Base-by-base conservation (phyloP, 1,140 invertebrate species). In the Littorina saxatilis region DNA sequence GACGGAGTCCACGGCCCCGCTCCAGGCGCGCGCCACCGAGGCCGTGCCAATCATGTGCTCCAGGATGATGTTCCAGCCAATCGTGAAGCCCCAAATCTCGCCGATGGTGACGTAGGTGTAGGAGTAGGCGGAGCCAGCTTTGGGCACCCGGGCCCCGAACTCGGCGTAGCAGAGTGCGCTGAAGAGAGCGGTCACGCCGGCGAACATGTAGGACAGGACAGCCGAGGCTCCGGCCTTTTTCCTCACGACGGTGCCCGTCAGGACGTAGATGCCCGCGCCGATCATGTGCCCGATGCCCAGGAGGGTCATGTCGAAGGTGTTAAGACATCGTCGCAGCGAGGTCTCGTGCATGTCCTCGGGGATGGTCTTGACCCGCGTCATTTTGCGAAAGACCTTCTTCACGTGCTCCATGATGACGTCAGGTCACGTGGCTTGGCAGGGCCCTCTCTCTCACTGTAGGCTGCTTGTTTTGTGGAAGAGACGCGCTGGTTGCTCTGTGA, bases 101-200 rank as follows among this genome's bases (percentile, higher is more conserved):
- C 91, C 91, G 40, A 92, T 86, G 2, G 89, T 88, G 0, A 91
- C 85, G 81, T 91, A 92, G 1, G 88, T 91, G 79, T 91, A 92
- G 1, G 89, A 88, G 82, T 91, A 92, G 2, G 91, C 90, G 7
- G 91, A 92, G 15, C 91, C 91, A 39, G 90, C 89, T 81, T 91
- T 92, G 23, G 91, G 90, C 23, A 92, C 88, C 37, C 88, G 83
- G 0, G 97, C 96, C 0, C 97, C 97, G 81, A 99, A 98, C 92
- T 99, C 98, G 13, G 97, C 97, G 88, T 99, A 99, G 89, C 97
- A 98, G 0, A 99, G 91, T 0, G 97, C 97, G 3, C 97, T 91
- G 35, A 98, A 91, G 61, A 97, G 93, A 0, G 96, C 97, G 0
- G 97, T 96, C 5, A 98, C 90, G 0, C 96, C 97, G 9, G 97